Conservation (phyloP, 2,797 vertebrate species). For the Poecile montanus region DNA sequence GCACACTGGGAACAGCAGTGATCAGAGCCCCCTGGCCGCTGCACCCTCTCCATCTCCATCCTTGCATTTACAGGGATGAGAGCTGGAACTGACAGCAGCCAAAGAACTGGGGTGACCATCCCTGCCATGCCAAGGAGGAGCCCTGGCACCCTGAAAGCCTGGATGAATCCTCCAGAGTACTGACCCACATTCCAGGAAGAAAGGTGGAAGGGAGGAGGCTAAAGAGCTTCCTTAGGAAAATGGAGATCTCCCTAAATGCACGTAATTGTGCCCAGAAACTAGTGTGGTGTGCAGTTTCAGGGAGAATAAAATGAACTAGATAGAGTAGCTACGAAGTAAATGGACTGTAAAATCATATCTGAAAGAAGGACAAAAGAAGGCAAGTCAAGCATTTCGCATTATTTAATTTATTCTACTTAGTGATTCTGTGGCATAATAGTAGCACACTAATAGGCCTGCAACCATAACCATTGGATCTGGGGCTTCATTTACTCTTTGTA, state of each 20-base stretch:
- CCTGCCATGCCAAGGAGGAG: background rate
- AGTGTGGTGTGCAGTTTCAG: background rate
- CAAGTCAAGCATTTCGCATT: constrained; percentile 12
- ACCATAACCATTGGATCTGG: background rate
- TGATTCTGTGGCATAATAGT: background rate
- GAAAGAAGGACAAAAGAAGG: constrained; percentile 51
- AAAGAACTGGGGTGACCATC: background rate
- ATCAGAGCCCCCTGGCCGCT: fast-evolving
- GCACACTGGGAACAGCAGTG: fast-evolving
- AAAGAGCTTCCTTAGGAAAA: background rate
- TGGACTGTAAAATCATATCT: constrained; percentile 46
- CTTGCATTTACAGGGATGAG: background rate
- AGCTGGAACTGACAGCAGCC: background rate
- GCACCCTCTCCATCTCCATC: background rate
- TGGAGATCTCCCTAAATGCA: background rate
- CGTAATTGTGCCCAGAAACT: background rate
- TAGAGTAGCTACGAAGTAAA: constrained; percentile 37
- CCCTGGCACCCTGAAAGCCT: background rate
- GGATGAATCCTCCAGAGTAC: background rate
- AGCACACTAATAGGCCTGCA: constrained; percentile 31
- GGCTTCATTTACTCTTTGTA: background rate
- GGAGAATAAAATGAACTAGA: constrained; percentile 3
- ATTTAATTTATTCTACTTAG: constrained; percentile 43
- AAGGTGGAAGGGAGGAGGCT: background rate
- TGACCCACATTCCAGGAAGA: background rate